These are phyloP conservation scores for Catharus minimus DNA, from an alignment of 2,113 vertebrate species.

Conservation along the genomic window DNA sequence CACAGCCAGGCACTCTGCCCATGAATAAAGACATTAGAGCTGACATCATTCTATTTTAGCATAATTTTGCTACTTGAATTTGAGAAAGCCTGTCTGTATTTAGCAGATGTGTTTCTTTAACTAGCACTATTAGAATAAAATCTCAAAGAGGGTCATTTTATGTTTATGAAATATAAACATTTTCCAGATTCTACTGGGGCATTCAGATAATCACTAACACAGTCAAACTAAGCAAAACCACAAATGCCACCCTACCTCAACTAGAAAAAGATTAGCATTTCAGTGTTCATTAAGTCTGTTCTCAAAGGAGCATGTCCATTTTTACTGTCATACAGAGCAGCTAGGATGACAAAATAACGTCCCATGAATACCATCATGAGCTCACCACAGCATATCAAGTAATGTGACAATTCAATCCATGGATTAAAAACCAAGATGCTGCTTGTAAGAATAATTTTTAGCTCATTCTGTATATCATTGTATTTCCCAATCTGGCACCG, in stretches of 20 bases:
- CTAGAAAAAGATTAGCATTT: background rate
- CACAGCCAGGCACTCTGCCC: background rate
- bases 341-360: background rate
- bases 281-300: conserved; percentile 13
- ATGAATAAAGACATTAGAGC: background rate
- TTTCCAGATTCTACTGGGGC: background rate
- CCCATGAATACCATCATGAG: conserved; percentile 52
- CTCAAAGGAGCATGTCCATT: conserved; percentile 46
- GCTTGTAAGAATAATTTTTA: conserved; percentile 60
- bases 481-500: conserved; percentile 72
- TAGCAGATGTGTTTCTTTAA: background rate
- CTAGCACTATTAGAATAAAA: background rate
- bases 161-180: background rate
- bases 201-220: background rate
- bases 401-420: conserved; percentile 53
- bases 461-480: conserved; percentile 69
- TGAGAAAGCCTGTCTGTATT: background rate
- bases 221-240: background rate
- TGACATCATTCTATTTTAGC: background rate
- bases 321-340: conserved; percentile 9
- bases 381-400: conserved; percentile 49
- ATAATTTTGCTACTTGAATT: background rate
- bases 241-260: background rate
- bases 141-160: background rate
- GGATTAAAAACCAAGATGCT: conserved; percentile 68